Conservation (phyloP, 1,140 invertebrate genomes). For the Mya arenaria region DNA sequence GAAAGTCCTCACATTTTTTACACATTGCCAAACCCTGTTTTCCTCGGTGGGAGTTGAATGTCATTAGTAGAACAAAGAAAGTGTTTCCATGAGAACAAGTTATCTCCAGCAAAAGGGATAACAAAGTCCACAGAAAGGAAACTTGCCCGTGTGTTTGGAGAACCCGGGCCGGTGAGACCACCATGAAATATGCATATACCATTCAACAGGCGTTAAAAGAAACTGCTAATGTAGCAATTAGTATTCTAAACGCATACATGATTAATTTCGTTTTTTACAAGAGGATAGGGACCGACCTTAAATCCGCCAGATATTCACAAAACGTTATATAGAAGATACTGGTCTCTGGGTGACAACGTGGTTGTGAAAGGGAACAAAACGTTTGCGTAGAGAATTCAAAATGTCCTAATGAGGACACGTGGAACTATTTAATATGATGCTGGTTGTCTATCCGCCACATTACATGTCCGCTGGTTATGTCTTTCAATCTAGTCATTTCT, state of each 20-base stretch:
- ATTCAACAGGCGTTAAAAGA: constrained; percentile 33
- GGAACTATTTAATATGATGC: background rate
- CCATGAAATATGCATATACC: constrained; percentile 38
- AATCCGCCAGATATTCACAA: background rate
- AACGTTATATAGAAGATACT: background rate
- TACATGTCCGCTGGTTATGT: too few species aligned
- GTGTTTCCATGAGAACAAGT: too few species aligned
- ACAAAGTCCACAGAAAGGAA: too few species aligned
- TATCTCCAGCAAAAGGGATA: background rate
- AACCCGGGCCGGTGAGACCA: background rate
- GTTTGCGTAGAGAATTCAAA: background rate
- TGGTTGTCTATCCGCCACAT: background rate
- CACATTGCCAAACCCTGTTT: too few species aligned
- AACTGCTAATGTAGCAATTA: constrained; percentile 34
- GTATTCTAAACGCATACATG: constrained; percentile 25
- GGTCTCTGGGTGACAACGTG: background rate
- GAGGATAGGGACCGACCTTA: background rate
- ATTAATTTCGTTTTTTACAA: constrained; percentile 24
- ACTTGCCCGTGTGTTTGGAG: background rate
- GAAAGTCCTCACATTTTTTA: background rate
- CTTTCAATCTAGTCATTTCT: too few species aligned
- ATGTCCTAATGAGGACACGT: background rate
- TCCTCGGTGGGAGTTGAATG: background rate
- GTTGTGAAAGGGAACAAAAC: background rate
- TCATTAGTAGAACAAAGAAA: background rate